phyloP scores from a whole-genome alignment of 92 coral and sea anemone genomes.

The Phenganax marumi region DNA sequence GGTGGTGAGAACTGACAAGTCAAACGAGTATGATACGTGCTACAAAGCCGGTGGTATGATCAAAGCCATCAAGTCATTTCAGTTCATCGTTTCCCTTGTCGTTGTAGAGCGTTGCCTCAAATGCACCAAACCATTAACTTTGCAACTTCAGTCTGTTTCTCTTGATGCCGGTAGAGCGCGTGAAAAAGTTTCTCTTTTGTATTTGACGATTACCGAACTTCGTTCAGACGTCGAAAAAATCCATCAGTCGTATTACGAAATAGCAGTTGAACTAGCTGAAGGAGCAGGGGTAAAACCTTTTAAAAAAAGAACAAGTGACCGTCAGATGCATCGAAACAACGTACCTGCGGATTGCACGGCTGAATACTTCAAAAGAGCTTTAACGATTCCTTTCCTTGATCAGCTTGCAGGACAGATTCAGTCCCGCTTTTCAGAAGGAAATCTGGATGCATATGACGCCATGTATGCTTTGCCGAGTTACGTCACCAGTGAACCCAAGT shows the following conservation, averaged over 20 bases:
- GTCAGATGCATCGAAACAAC: constrained; percentile 19
- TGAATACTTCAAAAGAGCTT: too few species aligned
- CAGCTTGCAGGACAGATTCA: too few species aligned
- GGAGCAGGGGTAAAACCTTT: too few species aligned
- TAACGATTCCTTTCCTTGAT: too few species aligned
- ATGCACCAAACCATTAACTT: constrained; percentile 37
- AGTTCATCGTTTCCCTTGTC: constrained; percentile 31
- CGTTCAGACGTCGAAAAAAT: not conserved
- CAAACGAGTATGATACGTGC: constrained; percentile 17
- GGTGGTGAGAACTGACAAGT: constrained; percentile 22
- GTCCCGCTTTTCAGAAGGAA: too few species aligned
- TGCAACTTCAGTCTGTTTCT: constrained; percentile 35
- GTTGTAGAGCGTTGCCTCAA: constrained; percentile 22
- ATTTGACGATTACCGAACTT: constrained; percentile 5
- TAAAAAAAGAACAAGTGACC: not conserved
- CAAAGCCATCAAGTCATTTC: constrained; percentile 20
- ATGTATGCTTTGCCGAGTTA: too few species aligned
- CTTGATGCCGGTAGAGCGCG: constrained; percentile 29
- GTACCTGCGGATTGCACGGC: too few species aligned
- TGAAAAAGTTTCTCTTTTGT: too few species aligned
- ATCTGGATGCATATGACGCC: too few species aligned
- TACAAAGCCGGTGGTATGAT: constrained; percentile 34
- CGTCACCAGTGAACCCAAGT: too few species aligned
- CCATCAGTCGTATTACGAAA: not conserved
- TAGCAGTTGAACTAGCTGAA: constrained; percentile 8